Evolutionary conservation across 2,888 invertebrate genomes (phyloP).

Genomic region (Cataglyphis cursor): DNA sequence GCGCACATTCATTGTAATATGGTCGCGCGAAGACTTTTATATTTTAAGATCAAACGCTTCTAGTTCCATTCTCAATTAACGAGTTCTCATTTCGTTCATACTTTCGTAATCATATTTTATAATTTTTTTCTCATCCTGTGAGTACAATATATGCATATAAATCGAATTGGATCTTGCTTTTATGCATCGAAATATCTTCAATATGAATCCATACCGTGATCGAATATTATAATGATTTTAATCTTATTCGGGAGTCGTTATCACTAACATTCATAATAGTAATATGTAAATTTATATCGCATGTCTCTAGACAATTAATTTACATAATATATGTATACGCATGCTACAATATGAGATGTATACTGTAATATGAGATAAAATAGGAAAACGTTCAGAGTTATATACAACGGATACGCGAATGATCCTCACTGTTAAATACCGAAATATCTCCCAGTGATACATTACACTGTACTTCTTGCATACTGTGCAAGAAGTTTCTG

Average conservation of each 20-base stretch:
- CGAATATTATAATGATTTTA: neutral
- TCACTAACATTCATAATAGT: slow-evolving; percentile 28
- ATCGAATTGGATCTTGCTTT: slow-evolving; percentile 16
- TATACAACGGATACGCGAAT: slow-evolving; percentile 9
- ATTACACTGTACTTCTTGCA: neutral
- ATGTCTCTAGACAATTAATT: slow-evolving; percentile 35
- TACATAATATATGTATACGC: slow-evolving; percentile 27
- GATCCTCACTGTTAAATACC: slow-evolving; percentile 11
- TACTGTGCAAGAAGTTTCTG: neutral
- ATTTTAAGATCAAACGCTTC: neutral
- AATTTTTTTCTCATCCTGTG: slow-evolving; percentile 11
- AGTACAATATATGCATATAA: slow-evolving; percentile 42
- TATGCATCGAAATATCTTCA: neutral
- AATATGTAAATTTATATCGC: slow-evolving; percentile 28
- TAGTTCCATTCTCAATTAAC: slow-evolving; percentile 5
- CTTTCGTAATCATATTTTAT: slow-evolving; percentile 3
- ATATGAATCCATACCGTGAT: neutral
- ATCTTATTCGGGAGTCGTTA: neutral
- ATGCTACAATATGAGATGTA: slow-evolving; percentile 10
- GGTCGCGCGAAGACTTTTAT: neutral
- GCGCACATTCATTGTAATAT: neutral
- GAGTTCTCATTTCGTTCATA: neutral
- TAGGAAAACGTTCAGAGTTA: slow-evolving; percentile 40
- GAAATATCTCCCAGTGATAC: slow-evolving; percentile 13
- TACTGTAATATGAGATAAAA: slow-evolving; percentile 13